A percentile compares a stretch with the other conserved stretches of the same genome.
Conservation (phyloP, 2,113 vertebrate species). For the Strigops habroptila region DNA sequence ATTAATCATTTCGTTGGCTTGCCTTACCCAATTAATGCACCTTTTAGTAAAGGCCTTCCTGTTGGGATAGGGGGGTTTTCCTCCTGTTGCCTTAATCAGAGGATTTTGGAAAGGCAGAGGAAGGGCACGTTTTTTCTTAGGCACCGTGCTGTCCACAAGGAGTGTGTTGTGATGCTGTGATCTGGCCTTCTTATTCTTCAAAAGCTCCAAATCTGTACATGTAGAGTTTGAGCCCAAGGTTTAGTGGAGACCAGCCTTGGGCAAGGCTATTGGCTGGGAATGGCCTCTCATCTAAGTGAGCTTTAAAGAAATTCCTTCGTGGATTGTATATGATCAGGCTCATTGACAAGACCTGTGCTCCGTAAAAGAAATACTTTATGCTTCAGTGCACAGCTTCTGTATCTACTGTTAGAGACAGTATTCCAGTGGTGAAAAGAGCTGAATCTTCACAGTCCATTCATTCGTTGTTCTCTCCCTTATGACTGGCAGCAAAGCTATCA, state of each 20-base stretch:
- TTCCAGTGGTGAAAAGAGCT: neutral
- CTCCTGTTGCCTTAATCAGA: neutral
- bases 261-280: neutral
- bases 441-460: neutral
- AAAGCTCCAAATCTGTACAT: neutral
- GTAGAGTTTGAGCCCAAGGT: neutral
- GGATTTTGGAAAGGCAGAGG: neutral
- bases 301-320: neutral
- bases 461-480: neutral
- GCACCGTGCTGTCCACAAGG: neutral
- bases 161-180: neutral
- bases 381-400: neutral
- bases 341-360: neutral
- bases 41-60: slow-evolving; percentile 60
- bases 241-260: neutral
- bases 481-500: neutral
- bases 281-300: neutral
- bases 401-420: neutral
- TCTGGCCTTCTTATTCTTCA: neutral
- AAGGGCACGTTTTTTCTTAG: neutral
- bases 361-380: neutral
- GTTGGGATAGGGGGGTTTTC: slow-evolving; percentile 16
- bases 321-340: neutral
- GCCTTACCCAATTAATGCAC: slow-evolving; percentile 61
- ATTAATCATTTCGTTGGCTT: slow-evolving; percentile 70